phyloP scores from a whole-genome alignment of 2,888 invertebrate genomes.

The Plemyria rubiginata region DNA sequence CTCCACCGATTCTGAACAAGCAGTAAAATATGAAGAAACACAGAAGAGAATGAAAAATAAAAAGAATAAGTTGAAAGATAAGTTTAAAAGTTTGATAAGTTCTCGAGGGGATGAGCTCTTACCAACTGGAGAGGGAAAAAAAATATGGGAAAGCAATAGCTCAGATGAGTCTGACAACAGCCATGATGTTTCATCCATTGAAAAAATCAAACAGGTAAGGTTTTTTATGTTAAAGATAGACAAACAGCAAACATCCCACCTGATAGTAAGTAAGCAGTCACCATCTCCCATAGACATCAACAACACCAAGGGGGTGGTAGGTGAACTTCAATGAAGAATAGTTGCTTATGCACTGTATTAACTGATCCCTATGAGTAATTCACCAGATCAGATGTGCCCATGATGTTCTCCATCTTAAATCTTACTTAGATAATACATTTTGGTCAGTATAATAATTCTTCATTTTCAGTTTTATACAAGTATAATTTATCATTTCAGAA shows the following conservation, averaged over 20 bases:
- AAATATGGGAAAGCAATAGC: conserved; percentile 28
- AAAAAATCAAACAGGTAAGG: conserved; percentile 65
- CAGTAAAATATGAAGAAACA: conserved; percentile 51
- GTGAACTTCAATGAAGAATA: no score
- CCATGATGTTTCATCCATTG: conserved; percentile 53
- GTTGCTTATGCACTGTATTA: no score
- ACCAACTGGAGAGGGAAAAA: conserved; percentile 30
- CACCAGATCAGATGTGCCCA: no score
- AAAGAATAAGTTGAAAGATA: conserved; percentile 63
- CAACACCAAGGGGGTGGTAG: no score
- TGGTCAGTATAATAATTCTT: no score
- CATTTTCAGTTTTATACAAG: neutral
- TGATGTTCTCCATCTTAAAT: no score
- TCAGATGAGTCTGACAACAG: conserved; percentile 44
- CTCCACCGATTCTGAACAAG: conserved; percentile 41
- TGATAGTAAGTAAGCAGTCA: no score
- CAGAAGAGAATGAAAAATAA: conserved; percentile 64
- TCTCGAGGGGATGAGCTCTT: conserved; percentile 47
- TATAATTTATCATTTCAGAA: conserved; percentile 50
- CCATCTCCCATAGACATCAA: no score
- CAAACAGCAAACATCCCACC: no score
- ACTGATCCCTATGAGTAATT: no score
- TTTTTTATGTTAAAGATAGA: no score
- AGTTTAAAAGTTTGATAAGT: conserved; percentile 62
- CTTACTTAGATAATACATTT: no score